Evolutionary conservation across 2,113 vertebrate genomes (phyloP), one percentile per base, ranked within the genome.

Genomic region (Neolamprologus caudopunctatus): DNA sequence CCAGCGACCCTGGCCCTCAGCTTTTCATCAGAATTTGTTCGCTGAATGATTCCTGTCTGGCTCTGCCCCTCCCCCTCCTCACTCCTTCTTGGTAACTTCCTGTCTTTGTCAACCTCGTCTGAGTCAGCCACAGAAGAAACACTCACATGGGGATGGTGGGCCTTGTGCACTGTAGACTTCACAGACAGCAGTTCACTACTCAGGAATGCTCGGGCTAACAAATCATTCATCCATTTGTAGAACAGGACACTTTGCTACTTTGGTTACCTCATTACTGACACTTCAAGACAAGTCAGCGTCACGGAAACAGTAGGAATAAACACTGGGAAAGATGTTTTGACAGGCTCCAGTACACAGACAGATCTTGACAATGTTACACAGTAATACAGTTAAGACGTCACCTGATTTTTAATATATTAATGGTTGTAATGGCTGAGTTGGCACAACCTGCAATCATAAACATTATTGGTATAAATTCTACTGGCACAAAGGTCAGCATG

Each of bases 81-180:
- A 84, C 80, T 90, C 55, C 66, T 87, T 54, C 73, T 86, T 50
- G 66, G 86, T 86, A 84, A 89, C 88, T 95, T 96, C 95, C 95
- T 94, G 91, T 86, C 92, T 94, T 95, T 95, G 94, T 95, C 88
- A 88, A 81, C 55, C 51, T 68, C 68, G 10, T 85, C 82, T 90
- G 83, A 93, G 55, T 94, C 91, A 86, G 73, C 24, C 35, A 12
- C 40, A 88, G 83, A 89, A 88, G 80, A 86, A 91, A 85, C 83
- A 87, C 19, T 68, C 1, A 24, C 79, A 45, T 47, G 11, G 21
- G 17, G 21, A 55, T 55, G 45, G 2, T 6, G 58, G 57, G 24
- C n/a, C 40, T 31, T 58, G 37, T 82, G n/a, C 47, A 50, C 35
- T n/a, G 55, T 45, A 31, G 28, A 73, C 42, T 58, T 79, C 35